Percentiles rank a stretch among this genome's conserved stretches.
Conservation (phyloP, 2,888 invertebrate species). For the Parnassius glacialis region DNA sequence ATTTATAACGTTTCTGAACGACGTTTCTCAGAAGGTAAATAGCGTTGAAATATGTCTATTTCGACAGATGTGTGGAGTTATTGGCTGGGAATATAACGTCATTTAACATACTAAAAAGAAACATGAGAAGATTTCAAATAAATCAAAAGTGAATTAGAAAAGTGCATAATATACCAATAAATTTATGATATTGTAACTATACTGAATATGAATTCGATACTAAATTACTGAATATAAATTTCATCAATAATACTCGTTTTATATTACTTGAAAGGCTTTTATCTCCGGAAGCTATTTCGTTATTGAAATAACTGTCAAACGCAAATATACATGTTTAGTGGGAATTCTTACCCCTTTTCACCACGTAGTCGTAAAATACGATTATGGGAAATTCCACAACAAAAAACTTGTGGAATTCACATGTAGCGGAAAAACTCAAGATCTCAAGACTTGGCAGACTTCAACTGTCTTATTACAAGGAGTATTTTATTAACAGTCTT, state of each 20-base stretch:
- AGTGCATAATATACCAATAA: constrained; percentile 8
- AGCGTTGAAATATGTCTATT: constrained; percentile 41
- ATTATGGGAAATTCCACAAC: not conserved
- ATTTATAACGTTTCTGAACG: constrained; percentile 57
- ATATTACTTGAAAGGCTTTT: not conserved
- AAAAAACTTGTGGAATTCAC: not conserved
- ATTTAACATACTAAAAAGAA: constrained; percentile 25
- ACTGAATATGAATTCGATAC: constrained; percentile 13
- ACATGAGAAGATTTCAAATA: constrained; percentile 19
- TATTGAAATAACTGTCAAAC: not conserved
- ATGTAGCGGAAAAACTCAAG: too few relatives aligned
- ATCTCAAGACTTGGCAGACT: too few relatives aligned
- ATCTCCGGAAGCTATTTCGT: not conserved
- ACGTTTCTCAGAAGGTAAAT: constrained; percentile 58
- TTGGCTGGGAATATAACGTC: constrained; percentile 32
- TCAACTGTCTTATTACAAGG: too few relatives aligned
- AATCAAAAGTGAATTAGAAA: constrained; percentile 1
- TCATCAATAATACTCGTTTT: not conserved
- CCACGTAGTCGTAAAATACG: not conserved
- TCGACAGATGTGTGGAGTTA: constrained; percentile 44
- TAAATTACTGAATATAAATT: constrained; percentile 2
- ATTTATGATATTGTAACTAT: constrained; percentile 13
- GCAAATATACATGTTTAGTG: too few relatives aligned
- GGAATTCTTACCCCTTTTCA: too few relatives aligned
- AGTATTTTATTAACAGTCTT: too few relatives aligned